phyloP scores from a whole-genome alignment of 2,113 vertebrate species.

The Daphoenositta chrysoptera region DNA sequence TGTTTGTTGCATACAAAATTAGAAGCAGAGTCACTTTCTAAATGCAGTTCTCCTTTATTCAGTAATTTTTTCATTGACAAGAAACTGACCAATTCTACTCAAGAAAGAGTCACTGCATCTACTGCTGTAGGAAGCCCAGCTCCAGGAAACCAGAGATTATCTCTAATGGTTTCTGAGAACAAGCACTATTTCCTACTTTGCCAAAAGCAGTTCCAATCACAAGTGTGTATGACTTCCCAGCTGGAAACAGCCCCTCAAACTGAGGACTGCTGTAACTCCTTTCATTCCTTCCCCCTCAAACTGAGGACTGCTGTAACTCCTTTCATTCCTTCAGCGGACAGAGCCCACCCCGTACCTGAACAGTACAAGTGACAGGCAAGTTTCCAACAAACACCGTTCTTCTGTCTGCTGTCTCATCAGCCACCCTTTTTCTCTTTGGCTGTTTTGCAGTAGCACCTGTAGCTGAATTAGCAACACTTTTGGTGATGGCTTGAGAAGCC shows the following conservation, averaged over 20 bases:
- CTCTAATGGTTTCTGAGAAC: neutral
- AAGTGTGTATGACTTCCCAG: neutral
- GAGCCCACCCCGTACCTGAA: constrained; percentile 72
- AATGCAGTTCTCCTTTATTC: neutral
- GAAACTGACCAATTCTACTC: neutral
- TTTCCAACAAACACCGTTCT: constrained; percentile 93
- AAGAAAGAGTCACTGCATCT: neutral
- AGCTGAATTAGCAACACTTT: neutral
- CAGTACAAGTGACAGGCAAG: constrained; percentile 80
- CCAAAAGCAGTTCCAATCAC: neutral
- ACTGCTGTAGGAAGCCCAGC: neutral
- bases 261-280: neutral
- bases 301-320: neutral
- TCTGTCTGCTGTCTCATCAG: constrained; percentile 70
- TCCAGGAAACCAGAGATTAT: neutral
- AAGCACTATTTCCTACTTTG: neutral
- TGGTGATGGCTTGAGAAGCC: neutral
- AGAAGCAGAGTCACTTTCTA: neutral
- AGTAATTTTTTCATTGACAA: neutral
- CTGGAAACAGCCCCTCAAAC: neutral
- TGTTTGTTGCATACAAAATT: neutral
- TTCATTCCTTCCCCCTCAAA: neutral
- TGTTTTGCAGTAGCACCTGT: neutral
- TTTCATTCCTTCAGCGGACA: neutral
- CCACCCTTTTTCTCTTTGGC: constrained; percentile 20